These are phyloP conservation scores for Scaptomyza graminum DNA, from an alignment of 1,140 invertebrate genomes.

Conservation along the genomic window DNA sequence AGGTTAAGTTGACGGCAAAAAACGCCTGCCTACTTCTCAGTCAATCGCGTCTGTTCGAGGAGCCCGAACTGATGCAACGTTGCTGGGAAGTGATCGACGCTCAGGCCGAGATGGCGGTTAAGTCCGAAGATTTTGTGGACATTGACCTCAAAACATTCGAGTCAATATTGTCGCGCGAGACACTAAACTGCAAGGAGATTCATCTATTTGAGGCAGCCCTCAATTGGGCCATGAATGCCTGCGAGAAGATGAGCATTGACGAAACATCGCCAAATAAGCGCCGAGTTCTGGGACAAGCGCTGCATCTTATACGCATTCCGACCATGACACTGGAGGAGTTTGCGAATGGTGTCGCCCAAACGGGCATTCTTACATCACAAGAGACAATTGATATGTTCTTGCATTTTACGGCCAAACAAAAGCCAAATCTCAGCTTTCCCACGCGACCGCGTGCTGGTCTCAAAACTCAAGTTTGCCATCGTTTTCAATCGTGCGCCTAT, in stretches of 20 bases:
- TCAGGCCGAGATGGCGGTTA: slow-evolving; percentile 95
- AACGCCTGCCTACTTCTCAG: slow-evolving; percentile 96
- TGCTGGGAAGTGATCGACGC: slow-evolving; percentile 98
- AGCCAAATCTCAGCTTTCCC: slow-evolving; percentile 92
- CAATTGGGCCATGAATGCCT: slow-evolving; percentile 94
- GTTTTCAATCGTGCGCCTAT: slow-evolving; percentile 98
- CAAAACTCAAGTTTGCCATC: slow-evolving; percentile 95
- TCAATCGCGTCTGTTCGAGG: slow-evolving; percentile 95
- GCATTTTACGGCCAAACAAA: slow-evolving; percentile 92
- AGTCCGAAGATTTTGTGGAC: slow-evolving; percentile 96
- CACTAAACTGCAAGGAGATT: slow-evolving; percentile 95
- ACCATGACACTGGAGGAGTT: slow-evolving; percentile 96
- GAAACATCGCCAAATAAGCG: slow-evolving; percentile 89
- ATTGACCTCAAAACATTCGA: slow-evolving; percentile 95
- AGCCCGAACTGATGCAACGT: slow-evolving; percentile 95
- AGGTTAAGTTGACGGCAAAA: slow-evolving; percentile 95
- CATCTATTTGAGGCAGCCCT: slow-evolving; percentile 95
- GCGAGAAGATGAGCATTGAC: slow-evolving; percentile 91
- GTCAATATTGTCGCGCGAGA: slow-evolving; percentile 94
- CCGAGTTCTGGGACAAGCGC: slow-evolving; percentile 89
- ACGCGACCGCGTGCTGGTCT: slow-evolving; percentile 92
- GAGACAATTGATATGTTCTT: slow-evolving; percentile 97
- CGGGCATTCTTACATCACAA: slow-evolving; percentile 93
- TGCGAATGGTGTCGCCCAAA: slow-evolving; percentile 94
- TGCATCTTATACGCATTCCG: slow-evolving; percentile 94